A percentile compares a stretch with the other conserved stretches of the same genome.
phyloP scores from a whole-genome alignment of 2,888 invertebrate species.

The Caenorhabditis uteleia region DNA sequence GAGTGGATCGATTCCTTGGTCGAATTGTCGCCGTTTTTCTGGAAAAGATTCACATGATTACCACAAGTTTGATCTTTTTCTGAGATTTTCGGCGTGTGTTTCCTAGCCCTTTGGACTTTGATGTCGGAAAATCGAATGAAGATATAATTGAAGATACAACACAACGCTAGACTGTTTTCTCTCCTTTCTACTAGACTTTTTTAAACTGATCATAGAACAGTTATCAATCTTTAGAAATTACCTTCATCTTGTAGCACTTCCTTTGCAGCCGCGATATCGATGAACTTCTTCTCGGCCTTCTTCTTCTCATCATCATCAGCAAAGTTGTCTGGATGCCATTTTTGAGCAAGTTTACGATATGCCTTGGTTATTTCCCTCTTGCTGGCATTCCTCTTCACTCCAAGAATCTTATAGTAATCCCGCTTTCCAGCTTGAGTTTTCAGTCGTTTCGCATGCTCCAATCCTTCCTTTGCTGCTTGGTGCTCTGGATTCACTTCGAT shows the following conservation, averaged over 20 bases:
- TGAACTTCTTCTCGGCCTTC: conserved; percentile 93
- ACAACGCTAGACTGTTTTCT: neutral
- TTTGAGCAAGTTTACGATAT: conserved; percentile 92
- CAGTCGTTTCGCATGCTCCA: conserved; percentile 85
- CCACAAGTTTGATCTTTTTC: no score
- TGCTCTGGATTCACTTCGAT: conserved; percentile 82
- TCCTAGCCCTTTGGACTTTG: no score
- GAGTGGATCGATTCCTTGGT: conserved; percentile 92
- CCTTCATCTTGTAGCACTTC: conserved; percentile 82
- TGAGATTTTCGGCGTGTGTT: no score
- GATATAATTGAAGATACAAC: no score
- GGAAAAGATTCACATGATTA: conserved; percentile 74
- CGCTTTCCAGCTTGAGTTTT: conserved; percentile 89
- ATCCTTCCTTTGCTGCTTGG: conserved; percentile 85
- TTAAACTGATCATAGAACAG: neutral
- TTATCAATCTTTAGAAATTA: no score
- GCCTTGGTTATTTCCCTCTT: conserved; percentile 94
- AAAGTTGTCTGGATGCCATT: conserved; percentile 98
- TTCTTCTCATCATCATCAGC: conserved; percentile 77
- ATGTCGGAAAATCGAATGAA: no score
- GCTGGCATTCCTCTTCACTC: conserved; percentile 84
- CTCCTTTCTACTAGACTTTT: neutral
- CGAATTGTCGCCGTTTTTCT: conserved; percentile 91
- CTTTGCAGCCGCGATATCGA: conserved; percentile 97
- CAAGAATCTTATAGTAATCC: conserved; percentile 96